Percentiles rank a stretch among this genome's conserved stretches.
phyloP scores from a whole-genome alignment of 2,888 invertebrate genomes.

The Cheilosia scutellata region DNA sequence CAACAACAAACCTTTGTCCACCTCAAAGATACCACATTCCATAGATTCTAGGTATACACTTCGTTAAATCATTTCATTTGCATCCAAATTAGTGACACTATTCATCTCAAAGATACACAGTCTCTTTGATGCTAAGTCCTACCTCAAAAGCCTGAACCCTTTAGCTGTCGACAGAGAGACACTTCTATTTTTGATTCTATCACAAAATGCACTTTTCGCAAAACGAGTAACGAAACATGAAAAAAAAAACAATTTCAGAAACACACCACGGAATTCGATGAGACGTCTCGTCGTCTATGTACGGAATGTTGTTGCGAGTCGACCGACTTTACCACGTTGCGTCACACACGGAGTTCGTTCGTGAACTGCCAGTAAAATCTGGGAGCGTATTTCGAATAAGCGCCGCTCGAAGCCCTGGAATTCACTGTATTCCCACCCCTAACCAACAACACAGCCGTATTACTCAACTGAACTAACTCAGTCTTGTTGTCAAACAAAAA shows the following conservation, averaged over 20 bases:
- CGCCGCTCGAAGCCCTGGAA: slow-evolving; percentile 69
- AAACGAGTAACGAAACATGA: neutral
- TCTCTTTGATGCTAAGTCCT: slow-evolving; percentile 26
- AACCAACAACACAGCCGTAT: slow-evolving; percentile 28
- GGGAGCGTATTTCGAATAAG: slow-evolving; percentile 67
- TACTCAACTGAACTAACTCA: slow-evolving; percentile 51
- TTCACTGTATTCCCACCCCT: slow-evolving; percentile 53
- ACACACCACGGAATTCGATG: slow-evolving; percentile 53
- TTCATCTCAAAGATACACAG: slow-evolving; percentile 30
- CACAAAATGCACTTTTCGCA: slow-evolving; percentile 46
- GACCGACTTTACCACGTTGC: slow-evolving; percentile 53
- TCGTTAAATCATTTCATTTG: slow-evolving; percentile 9
- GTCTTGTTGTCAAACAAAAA: slow-evolving; percentile 70
- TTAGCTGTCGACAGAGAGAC: neutral
- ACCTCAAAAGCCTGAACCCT: slow-evolving; percentile 2
- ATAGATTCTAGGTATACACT: neutral
- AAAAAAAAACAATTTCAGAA: slow-evolving; percentile 30
- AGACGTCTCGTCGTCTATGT: neutral
- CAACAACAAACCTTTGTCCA: neutral
- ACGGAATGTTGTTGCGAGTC: neutral
- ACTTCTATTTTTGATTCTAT: slow-evolving; percentile 9
- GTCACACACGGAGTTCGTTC: slow-evolving; percentile 71
- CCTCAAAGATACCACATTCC: neutral
- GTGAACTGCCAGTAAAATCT: slow-evolving; percentile 68
- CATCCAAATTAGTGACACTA: slow-evolving; percentile 43